Evolutionary conservation across 2,888 invertebrate species (phyloP), one percentile per base, ranked within the genome.

Genomic region (Mesorhabditis belari): DNA sequence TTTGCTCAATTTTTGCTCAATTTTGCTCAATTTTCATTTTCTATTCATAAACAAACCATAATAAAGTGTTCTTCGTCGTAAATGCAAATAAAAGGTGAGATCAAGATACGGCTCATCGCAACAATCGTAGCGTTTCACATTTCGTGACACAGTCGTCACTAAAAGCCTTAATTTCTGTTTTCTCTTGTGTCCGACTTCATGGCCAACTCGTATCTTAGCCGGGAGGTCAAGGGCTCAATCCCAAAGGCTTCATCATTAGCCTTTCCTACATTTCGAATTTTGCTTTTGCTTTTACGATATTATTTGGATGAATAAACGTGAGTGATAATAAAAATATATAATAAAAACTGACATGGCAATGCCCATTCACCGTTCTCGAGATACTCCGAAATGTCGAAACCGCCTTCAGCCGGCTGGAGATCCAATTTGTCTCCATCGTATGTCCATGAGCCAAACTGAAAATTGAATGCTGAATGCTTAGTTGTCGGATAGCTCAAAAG

Each of bases 61-160:
- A 63, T 80, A 79, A 12, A 79, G 64, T 9, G 79, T 79, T 27
- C 79, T 61, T 28, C 79, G 61, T 74, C 92, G 83, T 89, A 93
- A 91, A 58, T 91, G 92, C 79, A 93, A 91, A 84, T 92, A 92
- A 84, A 92, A 93, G 53, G 92, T 92, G 77, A 93, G 92, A 83
- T 93, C 93, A 80, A 92, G 87, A 83, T 92, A 92, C 28, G 92
- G 92, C 83, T 93, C 92, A 81, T 90, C 89, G 83, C 92, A 93
- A 84, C 92, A 93, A 58, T 92, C 92, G 85, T 92, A 93, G 85
- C 71, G 79, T 55, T 80, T 79, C 57, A 75, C 78, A 53, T 67
- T 72, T 6, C 79, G 61, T 17, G 76, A 69, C 17, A 79, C 78
- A 4, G 78, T 79, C 2, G 79, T 79, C 63, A 78, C 75, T 75